Percentiles rank a stretch among this genome's conserved stretches.
Conservation (phyloP, 2,797 vertebrate species). For the Arctocebus calabarensis region DNA sequence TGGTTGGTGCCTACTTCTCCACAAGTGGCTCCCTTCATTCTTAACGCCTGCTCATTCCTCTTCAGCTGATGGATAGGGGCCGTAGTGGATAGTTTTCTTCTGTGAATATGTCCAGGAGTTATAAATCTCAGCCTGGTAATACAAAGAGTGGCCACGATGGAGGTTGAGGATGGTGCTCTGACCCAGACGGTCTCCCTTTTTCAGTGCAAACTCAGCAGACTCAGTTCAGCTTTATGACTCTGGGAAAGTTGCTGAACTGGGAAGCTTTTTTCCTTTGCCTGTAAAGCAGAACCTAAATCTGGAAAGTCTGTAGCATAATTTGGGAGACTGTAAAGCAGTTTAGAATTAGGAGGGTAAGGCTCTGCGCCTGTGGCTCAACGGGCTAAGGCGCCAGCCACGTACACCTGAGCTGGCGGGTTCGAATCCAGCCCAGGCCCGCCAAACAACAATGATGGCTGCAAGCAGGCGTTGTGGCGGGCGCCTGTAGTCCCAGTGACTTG, state of each 20-base stretch:
- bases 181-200: background rate
- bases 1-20: background rate
- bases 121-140: background rate
- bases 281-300: background rate
- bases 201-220: background rate
- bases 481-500: too few relatives aligned
- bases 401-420: too few relatives aligned
- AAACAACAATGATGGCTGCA: too few relatives aligned
- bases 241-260: background rate
- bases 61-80: background rate
- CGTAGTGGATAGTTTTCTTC: background rate
- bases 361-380: too few relatives aligned
- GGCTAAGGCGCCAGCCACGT: too few relatives aligned
- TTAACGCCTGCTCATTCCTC: background rate
- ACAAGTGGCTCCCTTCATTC: background rate
- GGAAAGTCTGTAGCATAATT: background rate
- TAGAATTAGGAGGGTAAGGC: too few relatives aligned
- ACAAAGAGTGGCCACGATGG: background rate
- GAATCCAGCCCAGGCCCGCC: too few relatives aligned
- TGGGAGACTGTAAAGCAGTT: background rate
- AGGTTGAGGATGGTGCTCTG: background rate
- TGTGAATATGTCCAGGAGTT: background rate
- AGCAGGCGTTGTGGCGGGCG: too few relatives aligned
- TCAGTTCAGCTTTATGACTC: background rate
- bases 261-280: background rate